These are phyloP conservation scores for Hybognathus amarus DNA, from an alignment of 2,797 vertebrate genomes.

Conservation along the genomic window DNA sequence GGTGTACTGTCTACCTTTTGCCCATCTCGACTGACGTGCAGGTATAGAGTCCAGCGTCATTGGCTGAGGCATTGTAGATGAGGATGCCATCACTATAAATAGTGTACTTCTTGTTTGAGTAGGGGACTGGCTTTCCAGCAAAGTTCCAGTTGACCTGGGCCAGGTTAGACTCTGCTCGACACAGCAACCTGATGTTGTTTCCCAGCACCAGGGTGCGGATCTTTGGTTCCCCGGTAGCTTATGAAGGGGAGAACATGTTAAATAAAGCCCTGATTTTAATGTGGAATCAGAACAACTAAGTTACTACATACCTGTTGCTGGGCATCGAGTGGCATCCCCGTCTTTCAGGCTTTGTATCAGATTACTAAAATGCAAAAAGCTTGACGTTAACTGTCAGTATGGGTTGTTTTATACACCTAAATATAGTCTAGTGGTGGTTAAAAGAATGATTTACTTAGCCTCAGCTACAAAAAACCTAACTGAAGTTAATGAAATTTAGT, in stretches of 20 bases:
- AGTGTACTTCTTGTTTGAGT: conserved; percentile 70
- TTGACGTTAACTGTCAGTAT: background rate
- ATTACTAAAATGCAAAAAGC: conserved; percentile 55
- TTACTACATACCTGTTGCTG: conserved; percentile 66
- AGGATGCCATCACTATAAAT: conserved; percentile 71
- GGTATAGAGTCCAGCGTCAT: conserved; percentile 68
- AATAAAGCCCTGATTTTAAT: conserved; percentile 4
- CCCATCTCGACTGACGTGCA: conserved; percentile 73
- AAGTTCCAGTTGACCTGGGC: conserved; percentile 74
- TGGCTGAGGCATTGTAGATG: conserved; percentile 65
- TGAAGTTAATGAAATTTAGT: background rate
- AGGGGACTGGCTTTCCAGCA: conserved; percentile 63
- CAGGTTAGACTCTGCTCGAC: conserved; percentile 75
- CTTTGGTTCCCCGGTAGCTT: conserved; percentile 66
- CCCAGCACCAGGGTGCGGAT: conserved; percentile 64
- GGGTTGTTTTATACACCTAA: background rate
- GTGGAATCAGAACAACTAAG: background rate
- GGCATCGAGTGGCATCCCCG: conserved; percentile 73
- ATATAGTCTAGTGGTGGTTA: background rate
- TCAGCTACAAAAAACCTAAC: background rate
- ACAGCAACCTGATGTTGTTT: conserved; percentile 72
- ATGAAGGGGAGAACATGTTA: conserved; percentile 12
- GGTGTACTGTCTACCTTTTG: conserved; percentile 62
- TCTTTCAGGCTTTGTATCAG: conserved; percentile 76
- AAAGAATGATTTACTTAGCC: background rate